Percentiles rank a stretch among this genome's conserved stretches.
Conservation (phyloP, 2,797 vertebrate species). For the Aulostomus chinensis region DNA sequence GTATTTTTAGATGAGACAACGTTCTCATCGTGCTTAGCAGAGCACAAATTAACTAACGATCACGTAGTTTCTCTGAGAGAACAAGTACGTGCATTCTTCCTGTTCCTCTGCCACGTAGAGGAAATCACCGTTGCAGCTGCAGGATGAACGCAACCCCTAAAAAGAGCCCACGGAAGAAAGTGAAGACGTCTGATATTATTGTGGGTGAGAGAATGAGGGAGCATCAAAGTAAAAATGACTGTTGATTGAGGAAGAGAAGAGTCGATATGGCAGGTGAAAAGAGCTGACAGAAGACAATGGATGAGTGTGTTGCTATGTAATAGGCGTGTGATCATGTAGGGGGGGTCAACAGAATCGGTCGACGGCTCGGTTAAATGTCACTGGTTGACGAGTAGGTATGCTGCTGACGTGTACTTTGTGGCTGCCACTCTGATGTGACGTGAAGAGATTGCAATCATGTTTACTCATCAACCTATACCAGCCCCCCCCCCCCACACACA, state of each 20-base stretch:
- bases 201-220: neutral
- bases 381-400: conserved; percentile 36
- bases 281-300: neutral
- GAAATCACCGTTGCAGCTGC: conserved; percentile 20
- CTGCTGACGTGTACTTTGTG: conserved; percentile 58
- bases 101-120: conserved; percentile 10
- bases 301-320: neutral
- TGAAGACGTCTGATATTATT: neutral
- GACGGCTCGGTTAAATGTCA: conserved; percentile 70
- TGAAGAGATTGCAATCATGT: conserved; percentile 55
- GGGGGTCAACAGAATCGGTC: conserved; percentile 35
- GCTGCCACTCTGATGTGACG: conserved; percentile 69
- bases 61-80: conserved; percentile 5
- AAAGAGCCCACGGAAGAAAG: neutral
- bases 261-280: neutral
- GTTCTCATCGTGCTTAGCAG: neutral
- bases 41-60: conserved; percentile 6
- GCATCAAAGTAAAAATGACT: neutral
- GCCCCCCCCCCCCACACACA: conserved; percentile 1
- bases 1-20: conserved; percentile 43
- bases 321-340: conserved; percentile 5
- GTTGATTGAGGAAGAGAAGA: neutral
- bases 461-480: conserved; percentile 51
- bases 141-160: neutral
- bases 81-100: conserved; percentile 7